phyloP scores from a whole-genome alignment of 2,113 vertebrate species.

The Strix uralensis region DNA sequence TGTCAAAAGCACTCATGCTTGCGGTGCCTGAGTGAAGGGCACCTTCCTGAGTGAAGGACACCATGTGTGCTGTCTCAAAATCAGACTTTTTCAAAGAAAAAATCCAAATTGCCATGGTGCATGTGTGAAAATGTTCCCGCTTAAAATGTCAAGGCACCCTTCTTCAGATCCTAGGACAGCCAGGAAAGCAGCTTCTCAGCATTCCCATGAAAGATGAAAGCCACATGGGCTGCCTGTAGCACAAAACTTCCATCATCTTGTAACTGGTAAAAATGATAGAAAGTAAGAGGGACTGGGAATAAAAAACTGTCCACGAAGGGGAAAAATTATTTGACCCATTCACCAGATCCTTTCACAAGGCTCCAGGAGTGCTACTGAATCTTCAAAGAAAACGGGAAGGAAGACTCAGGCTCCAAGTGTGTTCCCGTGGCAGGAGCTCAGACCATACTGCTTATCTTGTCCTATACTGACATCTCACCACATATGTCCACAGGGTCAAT shows the following conservation, averaged over 20 bases:
- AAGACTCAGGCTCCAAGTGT: background rate
- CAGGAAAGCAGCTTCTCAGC: background rate
- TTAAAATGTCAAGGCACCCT: background rate
- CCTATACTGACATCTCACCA: background rate
- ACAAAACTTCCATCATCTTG: background rate
- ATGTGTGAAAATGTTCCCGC: background rate
- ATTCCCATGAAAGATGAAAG: background rate
- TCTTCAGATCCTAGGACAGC: background rate
- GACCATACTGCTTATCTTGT: background rate
- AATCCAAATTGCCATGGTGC: background rate
- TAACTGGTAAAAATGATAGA: background rate
- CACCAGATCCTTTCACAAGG: background rate
- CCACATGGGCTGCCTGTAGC: background rate
- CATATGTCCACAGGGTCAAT: fast-evolving
- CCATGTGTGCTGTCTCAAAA: background rate
- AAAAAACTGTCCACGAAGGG: background rate
- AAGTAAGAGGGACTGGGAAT: background rate
- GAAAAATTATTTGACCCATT: background rate
- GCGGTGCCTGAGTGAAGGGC: background rate
- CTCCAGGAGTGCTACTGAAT: background rate
- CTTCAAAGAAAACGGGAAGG: background rate
- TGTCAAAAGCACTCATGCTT: background rate
- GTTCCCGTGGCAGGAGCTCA: background rate
- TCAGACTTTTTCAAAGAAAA: background rate
- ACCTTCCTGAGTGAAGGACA: background rate